Evolutionary conservation across 2,113 vertebrate genomes (phyloP).

Genomic region (Eptesicus fuscus): DNA sequence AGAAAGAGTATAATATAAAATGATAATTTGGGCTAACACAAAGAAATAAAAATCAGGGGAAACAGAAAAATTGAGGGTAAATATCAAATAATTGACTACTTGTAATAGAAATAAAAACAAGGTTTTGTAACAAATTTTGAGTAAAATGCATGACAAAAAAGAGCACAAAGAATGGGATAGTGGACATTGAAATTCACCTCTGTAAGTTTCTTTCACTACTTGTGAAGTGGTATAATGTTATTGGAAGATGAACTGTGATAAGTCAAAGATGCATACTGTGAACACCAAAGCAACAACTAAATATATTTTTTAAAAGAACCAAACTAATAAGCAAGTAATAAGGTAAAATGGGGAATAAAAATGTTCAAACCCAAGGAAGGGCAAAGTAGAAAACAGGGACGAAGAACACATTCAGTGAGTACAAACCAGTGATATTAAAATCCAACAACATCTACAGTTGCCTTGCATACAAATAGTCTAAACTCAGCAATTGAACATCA

Average conservation of each 20-base stretch:
- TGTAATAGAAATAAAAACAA: background rate
- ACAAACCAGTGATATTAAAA: background rate
- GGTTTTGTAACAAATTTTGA: background rate
- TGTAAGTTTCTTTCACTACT: background rate
- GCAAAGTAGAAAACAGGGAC: background rate
- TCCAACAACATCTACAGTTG: background rate
- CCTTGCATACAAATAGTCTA: background rate
- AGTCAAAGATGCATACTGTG: background rate
- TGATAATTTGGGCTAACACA: background rate
- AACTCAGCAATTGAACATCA: background rate
- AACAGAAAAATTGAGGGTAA: background rate
- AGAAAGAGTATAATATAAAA: background rate
- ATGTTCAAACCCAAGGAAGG: background rate
- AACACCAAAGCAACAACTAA: background rate
- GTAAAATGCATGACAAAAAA: background rate
- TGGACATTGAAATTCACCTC: background rate
- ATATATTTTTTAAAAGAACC: background rate
- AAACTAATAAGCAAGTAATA: background rate
- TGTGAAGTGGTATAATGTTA: background rate
- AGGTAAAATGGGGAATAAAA: background rate
- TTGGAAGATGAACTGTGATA: background rate
- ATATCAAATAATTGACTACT: background rate
- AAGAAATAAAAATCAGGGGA: background rate
- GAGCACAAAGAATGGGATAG: background rate
- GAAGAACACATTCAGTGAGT: background rate